Evolutionary conservation across 2,888 invertebrate species (phyloP).

Genomic region (Eremobia ochroleuca): DNA sequence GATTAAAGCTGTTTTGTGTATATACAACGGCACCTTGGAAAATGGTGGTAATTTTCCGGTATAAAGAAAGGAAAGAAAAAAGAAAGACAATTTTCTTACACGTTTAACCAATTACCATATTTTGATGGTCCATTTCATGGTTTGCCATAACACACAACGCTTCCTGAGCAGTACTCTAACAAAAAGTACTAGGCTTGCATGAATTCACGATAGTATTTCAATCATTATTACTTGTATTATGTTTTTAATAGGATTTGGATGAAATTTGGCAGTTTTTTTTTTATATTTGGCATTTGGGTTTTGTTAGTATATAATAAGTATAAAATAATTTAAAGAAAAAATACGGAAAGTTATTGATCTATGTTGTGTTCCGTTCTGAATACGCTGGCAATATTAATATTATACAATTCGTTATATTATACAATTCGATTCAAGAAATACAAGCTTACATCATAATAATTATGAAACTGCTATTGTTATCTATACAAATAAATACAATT

Average conservation of each 20-base stretch:
- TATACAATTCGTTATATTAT: neutral
- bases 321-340: neutral
- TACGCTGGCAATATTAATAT: neutral
- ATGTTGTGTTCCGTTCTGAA: neutral
- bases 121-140: neutral
- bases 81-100: neutral
- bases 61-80: neutral
- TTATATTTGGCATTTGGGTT: too few relatives aligned
- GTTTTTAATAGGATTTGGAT: too few relatives aligned
- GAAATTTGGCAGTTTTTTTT: too few relatives aligned
- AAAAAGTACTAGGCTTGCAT: too few relatives aligned
- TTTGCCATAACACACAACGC: neutral
- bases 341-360: neutral
- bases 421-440: neutral
- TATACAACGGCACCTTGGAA: neutral
- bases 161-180: too few relatives aligned
- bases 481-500: too few relatives aligned
- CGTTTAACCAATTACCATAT: neutral
- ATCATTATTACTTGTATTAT: too few relatives aligned
- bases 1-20: conserved; percentile 30
- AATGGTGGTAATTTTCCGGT: neutral
- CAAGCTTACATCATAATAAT: neutral
- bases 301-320: neutral
- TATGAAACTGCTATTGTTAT: neutral
- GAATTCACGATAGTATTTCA: too few relatives aligned